Evolutionary conservation across 2,113 vertebrate genomes (phyloP), one percentile per base, ranked within the genome.

Genomic region (Neolamprologus cancellatus): DNA sequence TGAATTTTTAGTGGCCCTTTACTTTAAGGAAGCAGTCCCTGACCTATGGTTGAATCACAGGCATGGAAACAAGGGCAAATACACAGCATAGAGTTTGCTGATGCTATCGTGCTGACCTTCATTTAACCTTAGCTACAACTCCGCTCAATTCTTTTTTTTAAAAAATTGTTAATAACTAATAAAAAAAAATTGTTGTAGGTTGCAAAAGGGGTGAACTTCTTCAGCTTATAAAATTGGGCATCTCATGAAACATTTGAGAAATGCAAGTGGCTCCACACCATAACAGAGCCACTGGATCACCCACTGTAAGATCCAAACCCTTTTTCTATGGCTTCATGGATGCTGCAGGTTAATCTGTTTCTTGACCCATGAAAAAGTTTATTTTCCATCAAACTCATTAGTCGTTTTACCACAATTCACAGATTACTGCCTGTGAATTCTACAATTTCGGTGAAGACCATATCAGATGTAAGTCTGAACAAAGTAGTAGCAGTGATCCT

Each of bases 91-190:
- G n/a, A n/a, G n/a, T n/a, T n/a, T n/a, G n/a, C n/a, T n/a, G n/a
- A n/a, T n/a, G n/a, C n/a, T 44, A 71, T 71, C 5, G 2, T 17
- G 39, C 39, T 44, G 66, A 44, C 39, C 13, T 39, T 71, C 15
- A 18, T 74, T 74, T 48, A 44, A 48, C 23, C 28, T 64, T 20
- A n/a, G 32, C 32, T 64, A 28, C 6, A 18, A 30, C 44, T 48
- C 23, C 0, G 1, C 15, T 30, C 5, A 28, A 30, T 76, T 28
- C 41, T 18, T 18, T 48, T 44, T 69, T 7, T 4, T 0, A 0
- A 15, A 15, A 34, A 64, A 36, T 18, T 48, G 41, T 48, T 76
- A 76, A 28, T 30, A 11, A 46, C 9, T 28, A 4, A 74, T 28
- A 14, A 69, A 41, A 15, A 69, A 23, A 64, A 64, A 20, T 2